These are phyloP conservation scores for Lepidothrix coronata DNA, from an alignment of 2,113 vertebrate species.

Conservation along the genomic window DNA sequence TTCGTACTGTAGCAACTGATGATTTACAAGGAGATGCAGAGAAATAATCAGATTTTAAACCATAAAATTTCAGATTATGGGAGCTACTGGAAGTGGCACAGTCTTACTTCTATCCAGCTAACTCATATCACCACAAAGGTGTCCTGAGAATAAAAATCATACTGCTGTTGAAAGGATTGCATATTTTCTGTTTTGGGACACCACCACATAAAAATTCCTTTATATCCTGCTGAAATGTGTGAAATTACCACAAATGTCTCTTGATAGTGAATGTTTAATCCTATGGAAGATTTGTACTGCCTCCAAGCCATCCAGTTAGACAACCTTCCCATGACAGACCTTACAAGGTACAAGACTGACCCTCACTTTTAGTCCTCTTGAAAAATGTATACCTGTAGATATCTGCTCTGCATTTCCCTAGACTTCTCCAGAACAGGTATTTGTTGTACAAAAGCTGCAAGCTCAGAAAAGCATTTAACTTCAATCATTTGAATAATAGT, in stretches of 20 bases:
- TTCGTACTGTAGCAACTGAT: background rate
- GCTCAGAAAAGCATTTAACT: constrained; percentile 6
- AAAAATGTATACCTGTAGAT: background rate
- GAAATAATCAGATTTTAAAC: background rate
- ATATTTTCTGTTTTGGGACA: background rate
- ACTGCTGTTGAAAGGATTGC: background rate
- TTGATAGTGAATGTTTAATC: background rate
- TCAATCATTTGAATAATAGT: constrained; percentile 22
- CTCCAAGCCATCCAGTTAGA: background rate
- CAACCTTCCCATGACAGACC: background rate
- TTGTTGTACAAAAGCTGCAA: constrained; percentile 1
- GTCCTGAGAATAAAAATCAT: background rate
- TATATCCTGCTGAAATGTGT: background rate
- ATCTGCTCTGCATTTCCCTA: fast-evolving
- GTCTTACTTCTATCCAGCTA: background rate
- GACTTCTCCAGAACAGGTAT: background rate
- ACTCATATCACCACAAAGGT: background rate
- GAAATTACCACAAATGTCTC: background rate
- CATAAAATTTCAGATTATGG: background rate
- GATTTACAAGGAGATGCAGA: background rate
- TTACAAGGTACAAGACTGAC: background rate
- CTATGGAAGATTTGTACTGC: background rate
- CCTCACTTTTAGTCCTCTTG: background rate
- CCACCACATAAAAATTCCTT: background rate
- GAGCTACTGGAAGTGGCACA: background rate